Evolutionary conservation across 2,888 invertebrate species (phyloP), one percentile per base, ranked within the genome.

Genomic region (Empis livida): DNA sequence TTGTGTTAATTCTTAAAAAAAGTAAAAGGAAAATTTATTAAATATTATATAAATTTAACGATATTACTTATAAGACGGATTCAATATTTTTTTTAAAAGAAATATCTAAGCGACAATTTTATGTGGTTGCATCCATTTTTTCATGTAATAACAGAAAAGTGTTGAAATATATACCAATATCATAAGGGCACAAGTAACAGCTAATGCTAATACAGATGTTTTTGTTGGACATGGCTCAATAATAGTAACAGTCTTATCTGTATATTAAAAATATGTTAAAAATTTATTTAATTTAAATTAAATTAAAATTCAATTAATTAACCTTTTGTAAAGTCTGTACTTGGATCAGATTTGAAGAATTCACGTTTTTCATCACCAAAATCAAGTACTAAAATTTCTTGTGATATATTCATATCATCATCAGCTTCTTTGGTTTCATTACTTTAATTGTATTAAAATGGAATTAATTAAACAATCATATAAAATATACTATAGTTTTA

Each of bases 151-250:
- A 70, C 87, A 90, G 76, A 91, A 90, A 60, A 92, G 77, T 45
- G 91, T 92, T 59, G 89, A 89, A 60, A 93, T 82, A 73, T 93
- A 93, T 47, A 93, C 78, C 48, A 93, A 77, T 45, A 92, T 80
- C 61, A 94, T 76, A 51, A 93, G 77, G 49, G 91, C 91, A 68
- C 92, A 92, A 46, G 92, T 91, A 27, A 92, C 90, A 51, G 90
- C 90, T 50, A 94, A 72, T 32, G 91, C 84, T 57, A 93, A 71
- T n/a, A 94, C 87, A 8, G 92, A 92, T 23, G 87, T 84, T 69
- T 89, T 89, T 60, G 91, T 90, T 43, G 92, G 92, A 65, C 93
- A 93, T 13, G 89, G 89, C 67, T 90, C 90, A 57, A 88, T 82
- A 55, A 91, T 87, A 56, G 89, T 89, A 55, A 91, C 87, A 47